Conservation (phyloP, 2,113 vertebrate genomes). For the Condylura cristata region DNA sequence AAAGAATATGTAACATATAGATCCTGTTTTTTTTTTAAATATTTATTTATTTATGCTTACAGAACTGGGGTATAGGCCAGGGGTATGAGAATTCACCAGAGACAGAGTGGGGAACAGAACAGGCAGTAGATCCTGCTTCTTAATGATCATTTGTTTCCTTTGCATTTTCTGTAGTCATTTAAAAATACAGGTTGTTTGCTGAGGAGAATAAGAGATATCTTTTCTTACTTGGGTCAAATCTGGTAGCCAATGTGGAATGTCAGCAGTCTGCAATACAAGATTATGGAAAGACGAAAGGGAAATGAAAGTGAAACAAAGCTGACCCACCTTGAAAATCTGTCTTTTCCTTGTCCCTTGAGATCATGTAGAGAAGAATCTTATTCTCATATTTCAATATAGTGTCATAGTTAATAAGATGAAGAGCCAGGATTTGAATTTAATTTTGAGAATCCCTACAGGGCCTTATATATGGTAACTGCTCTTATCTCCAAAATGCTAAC, state of each 20-base stretch:
- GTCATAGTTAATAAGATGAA: conserved; percentile 5
- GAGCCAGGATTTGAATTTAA: neutral
- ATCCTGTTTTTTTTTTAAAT: no score
- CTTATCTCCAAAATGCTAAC: no score
- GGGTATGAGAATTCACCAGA: no score
- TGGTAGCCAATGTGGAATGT: neutral
- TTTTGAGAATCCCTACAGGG: no score
- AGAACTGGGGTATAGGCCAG: no score
- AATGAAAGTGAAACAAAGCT: neutral
- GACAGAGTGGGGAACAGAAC: no score
- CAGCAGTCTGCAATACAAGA: neutral
- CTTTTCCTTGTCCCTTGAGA: neutral
- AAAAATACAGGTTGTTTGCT: neutral
- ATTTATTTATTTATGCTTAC: no score
- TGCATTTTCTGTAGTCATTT: neutral
- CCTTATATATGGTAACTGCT: no score
- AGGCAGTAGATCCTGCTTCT: no score
- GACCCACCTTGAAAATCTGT: neutral
- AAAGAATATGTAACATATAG: neutral
- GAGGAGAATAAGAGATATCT: neutral
- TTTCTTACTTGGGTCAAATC: neutral
- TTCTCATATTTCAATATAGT: conserved; percentile 16
- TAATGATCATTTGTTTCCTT: neutral
- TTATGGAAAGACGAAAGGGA: neutral
- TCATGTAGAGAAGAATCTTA: neutral